These are phyloP conservation scores for Malthinus flaveolus DNA, from an alignment of 2,888 invertebrate genomes.

Conservation along the genomic window DNA sequence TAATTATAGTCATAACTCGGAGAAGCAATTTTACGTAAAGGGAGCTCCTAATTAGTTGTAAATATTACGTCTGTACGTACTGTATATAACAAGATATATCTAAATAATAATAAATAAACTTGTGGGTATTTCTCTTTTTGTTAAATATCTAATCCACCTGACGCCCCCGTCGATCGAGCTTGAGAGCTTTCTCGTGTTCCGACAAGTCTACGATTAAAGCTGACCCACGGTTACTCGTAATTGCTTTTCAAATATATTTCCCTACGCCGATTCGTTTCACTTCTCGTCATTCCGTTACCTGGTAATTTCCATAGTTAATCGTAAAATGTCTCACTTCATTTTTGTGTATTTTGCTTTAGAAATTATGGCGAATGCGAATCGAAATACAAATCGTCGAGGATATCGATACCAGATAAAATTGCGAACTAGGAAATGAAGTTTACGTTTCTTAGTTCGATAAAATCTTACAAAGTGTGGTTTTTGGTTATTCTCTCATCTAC, in stretches of 20 bases:
- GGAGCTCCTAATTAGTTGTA: constrained; percentile 14
- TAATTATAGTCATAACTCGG: constrained; percentile 27
- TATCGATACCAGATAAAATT: too few relatives aligned
- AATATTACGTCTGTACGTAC: constrained; percentile 18
- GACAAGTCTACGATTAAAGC: constrained; percentile 11
- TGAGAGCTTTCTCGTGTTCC: constrained; percentile 23
- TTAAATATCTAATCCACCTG: constrained; percentile 15
- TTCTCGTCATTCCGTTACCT: too few relatives aligned
- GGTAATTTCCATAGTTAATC: too few relatives aligned
- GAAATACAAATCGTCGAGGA: too few relatives aligned
- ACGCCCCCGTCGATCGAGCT: constrained; percentile 16
- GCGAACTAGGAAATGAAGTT: too few relatives aligned
- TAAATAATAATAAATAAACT: constrained; percentile 6
- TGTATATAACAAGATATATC: constrained; percentile 20
- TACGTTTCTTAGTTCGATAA: too few relatives aligned
- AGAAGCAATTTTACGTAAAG: constrained; percentile 13
- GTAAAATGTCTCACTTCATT: too few relatives aligned
- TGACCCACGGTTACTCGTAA: constrained; percentile 15
- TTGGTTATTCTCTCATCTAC: too few relatives aligned
- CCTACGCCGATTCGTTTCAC: constrained; percentile 11
- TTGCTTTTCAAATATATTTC: constrained; percentile 13
- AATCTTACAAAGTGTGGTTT: too few relatives aligned
- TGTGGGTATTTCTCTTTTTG: constrained; percentile 16
- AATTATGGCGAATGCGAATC: too few relatives aligned
- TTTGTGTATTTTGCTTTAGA: too few relatives aligned